Conservation (phyloP, 53 echinoderm and acorn worm species). For the Paelopatides confundens region DNA sequence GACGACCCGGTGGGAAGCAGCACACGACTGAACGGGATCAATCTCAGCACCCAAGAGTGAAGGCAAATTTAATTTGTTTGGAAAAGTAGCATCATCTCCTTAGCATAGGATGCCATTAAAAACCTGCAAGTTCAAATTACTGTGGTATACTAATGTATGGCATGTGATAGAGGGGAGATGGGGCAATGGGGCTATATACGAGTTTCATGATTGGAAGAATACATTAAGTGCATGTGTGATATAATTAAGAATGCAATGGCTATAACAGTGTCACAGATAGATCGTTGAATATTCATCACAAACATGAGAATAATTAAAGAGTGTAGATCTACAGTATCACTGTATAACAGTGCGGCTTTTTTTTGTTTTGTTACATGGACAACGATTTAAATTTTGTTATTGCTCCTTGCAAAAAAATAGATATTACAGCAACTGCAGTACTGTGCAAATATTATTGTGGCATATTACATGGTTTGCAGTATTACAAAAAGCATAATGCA, state of each 20-base stretch:
- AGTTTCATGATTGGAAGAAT: not conserved
- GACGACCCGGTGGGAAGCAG: slow-evolving; percentile 11
- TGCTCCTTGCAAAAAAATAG: too few relatives aligned
- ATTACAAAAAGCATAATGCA: too few relatives aligned
- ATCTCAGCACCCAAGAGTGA: slow-evolving; percentile 14
- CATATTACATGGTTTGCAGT: too few relatives aligned
- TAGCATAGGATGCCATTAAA: not conserved
- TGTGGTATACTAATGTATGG: not conserved
- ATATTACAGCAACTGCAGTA: too few relatives aligned
- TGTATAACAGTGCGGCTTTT: too few relatives aligned
- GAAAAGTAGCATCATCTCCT: not conserved
- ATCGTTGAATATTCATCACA: too few relatives aligned
- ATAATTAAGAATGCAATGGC: not conserved
- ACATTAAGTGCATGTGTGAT: not conserved
- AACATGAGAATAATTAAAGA: too few relatives aligned
- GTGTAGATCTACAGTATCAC: too few relatives aligned
- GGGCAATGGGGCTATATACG: not conserved
- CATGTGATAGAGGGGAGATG: not conserved
- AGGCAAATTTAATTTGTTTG: slow-evolving; percentile 40
- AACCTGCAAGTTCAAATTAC: not conserved
- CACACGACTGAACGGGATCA: not conserved
- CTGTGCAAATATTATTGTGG: too few relatives aligned
- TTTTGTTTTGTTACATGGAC: too few relatives aligned
- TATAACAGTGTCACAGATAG: not conserved
- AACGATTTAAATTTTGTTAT: too few relatives aligned